Conservation (phyloP, 1,140 invertebrate genomes). For the Microvelia longipes region DNA sequence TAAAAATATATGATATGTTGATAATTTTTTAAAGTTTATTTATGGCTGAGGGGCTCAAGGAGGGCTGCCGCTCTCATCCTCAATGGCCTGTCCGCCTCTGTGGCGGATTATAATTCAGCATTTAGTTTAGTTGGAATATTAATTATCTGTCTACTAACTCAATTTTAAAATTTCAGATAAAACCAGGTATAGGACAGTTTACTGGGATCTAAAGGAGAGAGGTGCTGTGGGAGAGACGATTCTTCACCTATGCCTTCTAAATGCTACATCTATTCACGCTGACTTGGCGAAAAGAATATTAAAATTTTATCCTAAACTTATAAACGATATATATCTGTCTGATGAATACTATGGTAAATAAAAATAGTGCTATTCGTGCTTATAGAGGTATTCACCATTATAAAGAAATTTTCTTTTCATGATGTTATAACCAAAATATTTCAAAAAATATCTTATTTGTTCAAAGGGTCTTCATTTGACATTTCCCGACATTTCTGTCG, state of each 20-base stretch:
- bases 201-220: slow-evolving; percentile 82
- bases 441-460: too few species aligned
- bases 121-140: too few species aligned
- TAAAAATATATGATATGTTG: too few species aligned
- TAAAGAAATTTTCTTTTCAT: not conserved
- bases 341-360: slow-evolving; percentile 89
- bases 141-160: too few species aligned
- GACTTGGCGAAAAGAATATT: slow-evolving; percentile 84
- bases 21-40: too few species aligned
- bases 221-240: slow-evolving; percentile 92
- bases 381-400: not conserved
- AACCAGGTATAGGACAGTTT: slow-evolving; percentile 62
- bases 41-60: too few species aligned
- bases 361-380: not conserved
- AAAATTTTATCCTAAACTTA: slow-evolving; percentile 82
- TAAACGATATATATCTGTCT: slow-evolving; percentile 87
- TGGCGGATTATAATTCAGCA: too few species aligned
- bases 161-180: too few species aligned
- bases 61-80: too few species aligned
- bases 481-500: too few species aligned
- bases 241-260: slow-evolving; percentile 81
- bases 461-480: too few species aligned
- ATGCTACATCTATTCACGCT: slow-evolving; percentile 76
- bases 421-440: not conserved
- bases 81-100: too few species aligned